Percentiles rank a stretch among this genome's conserved stretches.
These are phyloP conservation scores for Eucera pruinosa DNA, from an alignment of 2,888 invertebrate species.

Conservation along the genomic window DNA sequence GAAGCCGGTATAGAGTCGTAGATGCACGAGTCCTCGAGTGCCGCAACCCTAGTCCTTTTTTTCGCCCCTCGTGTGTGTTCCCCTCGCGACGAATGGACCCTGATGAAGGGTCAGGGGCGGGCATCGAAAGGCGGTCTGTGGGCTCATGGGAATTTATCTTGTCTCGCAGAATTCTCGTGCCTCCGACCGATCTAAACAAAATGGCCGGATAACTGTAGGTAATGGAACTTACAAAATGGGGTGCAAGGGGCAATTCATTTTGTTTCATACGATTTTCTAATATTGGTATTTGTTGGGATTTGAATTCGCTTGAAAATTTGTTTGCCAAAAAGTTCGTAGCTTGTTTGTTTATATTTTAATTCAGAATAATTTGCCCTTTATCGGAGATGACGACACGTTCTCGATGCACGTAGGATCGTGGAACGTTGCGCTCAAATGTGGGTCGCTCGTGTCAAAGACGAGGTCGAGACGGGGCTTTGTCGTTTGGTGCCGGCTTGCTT, in stretches of 20 bases:
- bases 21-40: slow-evolving; percentile 49
- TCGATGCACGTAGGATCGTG: slow-evolving; percentile 12
- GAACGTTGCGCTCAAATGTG: slow-evolving; percentile 33
- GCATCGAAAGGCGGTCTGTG: slow-evolving; percentile 21
- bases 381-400: background rate
- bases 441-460: slow-evolving; percentile 55
- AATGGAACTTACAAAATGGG: slow-evolving; percentile 13
- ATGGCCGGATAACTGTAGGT: slow-evolving; percentile 10
- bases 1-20: slow-evolving; percentile 53
- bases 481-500: slow-evolving; percentile 59
- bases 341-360: background rate
- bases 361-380: background rate
- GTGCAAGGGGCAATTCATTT: background rate
- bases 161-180: slow-evolving; percentile 39
- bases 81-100: slow-evolving; percentile 41
- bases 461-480: slow-evolving; percentile 58
- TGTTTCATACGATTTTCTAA: slow-evolving; percentile 5
- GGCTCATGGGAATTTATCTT: slow-evolving; percentile 65
- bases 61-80: slow-evolving; percentile 42
- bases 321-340: background rate
- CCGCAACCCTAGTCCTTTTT: slow-evolving; percentile 35
- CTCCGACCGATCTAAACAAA: slow-evolving; percentile 26
- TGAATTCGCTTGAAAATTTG: background rate
- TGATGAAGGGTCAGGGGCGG: slow-evolving; percentile 21
- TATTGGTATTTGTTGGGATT: background rate